Evolutionary conservation across 23 tunicate genomes (phyloP).

Genomic region (Trididemnum miniatum): DNA sequence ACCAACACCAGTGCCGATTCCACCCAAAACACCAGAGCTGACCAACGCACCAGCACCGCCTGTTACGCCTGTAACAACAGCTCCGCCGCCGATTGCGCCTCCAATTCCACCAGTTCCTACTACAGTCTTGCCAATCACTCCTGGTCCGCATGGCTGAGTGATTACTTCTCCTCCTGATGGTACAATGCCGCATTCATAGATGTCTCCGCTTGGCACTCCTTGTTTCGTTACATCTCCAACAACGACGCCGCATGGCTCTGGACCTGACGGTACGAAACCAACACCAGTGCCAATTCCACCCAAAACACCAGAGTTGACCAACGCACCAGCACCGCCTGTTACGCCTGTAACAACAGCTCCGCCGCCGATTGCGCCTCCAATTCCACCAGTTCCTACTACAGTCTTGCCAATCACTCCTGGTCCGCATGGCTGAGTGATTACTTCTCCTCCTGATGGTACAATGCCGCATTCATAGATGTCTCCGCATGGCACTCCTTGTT

Average conservation of each 20-base stretch:
- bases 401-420: constrained; percentile 1
- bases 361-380: background rate
- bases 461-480: background rate
- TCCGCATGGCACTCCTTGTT: background rate
- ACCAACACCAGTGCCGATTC: background rate
- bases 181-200: background rate
- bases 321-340: constrained; percentile 4
- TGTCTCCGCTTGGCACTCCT: background rate
- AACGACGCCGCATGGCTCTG: background rate
- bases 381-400: background rate
- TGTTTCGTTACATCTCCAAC: background rate
- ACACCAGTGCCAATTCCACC: background rate
- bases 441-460: background rate
- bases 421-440: background rate
- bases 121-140: background rate
- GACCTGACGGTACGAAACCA: background rate
- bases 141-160: background rate
- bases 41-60: background rate
- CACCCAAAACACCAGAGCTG: constrained; percentile 8
- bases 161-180: background rate
- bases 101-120: background rate
- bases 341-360: constrained; percentile 13
- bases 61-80: constrained; percentile 11
- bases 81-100: constrained; percentile 1
- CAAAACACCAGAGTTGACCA: background rate